These are phyloP conservation scores for Nothobranchius kuhntae DNA, from an alignment of 2,113 vertebrate genomes.

Conservation along the genomic window DNA sequence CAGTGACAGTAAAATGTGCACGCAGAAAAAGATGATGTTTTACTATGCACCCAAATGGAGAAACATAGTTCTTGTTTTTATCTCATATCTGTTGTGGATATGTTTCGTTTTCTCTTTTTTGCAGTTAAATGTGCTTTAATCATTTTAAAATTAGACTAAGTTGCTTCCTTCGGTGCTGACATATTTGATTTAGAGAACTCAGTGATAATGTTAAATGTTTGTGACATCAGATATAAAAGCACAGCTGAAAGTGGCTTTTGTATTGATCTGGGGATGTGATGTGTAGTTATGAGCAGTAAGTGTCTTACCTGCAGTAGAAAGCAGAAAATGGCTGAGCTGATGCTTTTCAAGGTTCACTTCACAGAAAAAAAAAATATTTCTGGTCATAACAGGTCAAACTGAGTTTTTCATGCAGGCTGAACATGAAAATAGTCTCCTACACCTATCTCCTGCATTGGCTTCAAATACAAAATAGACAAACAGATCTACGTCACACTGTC, in stretches of 20 bases:
- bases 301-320: background rate
- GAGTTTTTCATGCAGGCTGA: too few relatives aligned
- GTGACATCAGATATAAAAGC: conserved; percentile 13
- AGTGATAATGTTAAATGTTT: conserved; percentile 28
- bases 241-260: too few relatives aligned
- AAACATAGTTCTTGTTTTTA: conserved; percentile 2
- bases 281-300: background rate
- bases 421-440: too few relatives aligned
- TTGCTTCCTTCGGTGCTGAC: conserved; percentile 43
- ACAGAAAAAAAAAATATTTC: too few relatives aligned
- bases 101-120: conserved; percentile 2
- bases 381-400: too few relatives aligned
- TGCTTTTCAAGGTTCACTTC: too few relatives aligned
- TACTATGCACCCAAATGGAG: conserved; percentile 7
- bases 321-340: too few relatives aligned
- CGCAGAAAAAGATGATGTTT: conserved; percentile 1
- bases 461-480: too few relatives aligned
- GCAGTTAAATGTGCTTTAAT: conserved; percentile 32
- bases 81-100: conserved; percentile 20
- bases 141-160: conserved; percentile 30
- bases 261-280: background rate
- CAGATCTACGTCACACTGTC: too few relatives aligned
- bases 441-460: too few relatives aligned
- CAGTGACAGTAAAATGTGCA: background rate
- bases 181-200: conserved; percentile 48